Conservation (phyloP, 2,797 vertebrate genomes). For the Falco rusticolus region DNA sequence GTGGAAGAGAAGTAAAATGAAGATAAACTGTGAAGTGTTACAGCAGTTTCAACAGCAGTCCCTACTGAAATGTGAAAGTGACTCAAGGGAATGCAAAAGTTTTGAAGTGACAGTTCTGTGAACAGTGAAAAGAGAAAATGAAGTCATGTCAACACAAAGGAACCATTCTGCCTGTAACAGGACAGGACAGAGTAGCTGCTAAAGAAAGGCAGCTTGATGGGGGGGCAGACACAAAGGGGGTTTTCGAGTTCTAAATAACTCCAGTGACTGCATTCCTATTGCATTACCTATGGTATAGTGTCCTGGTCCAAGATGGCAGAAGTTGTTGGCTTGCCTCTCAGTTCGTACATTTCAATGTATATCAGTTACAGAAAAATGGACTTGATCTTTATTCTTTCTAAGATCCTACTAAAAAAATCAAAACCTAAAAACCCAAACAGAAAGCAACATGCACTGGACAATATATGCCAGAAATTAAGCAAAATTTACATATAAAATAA, state of each 20-base stretch:
- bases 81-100: neutral
- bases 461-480: neutral
- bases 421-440: neutral
- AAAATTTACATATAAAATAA: neutral
- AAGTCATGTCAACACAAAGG: neutral
- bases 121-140: neutral
- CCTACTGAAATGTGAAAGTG: neutral
- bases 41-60: neutral
- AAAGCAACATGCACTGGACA: neutral
- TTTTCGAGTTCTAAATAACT: neutral
- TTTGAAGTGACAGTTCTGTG: neutral
- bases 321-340: neutral
- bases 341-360: neutral
- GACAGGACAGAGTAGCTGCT: neutral
- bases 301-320: neutral
- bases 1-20: neutral
- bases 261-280: neutral
- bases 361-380: neutral
- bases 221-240: too few relatives aligned
- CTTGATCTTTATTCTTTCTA: neutral
- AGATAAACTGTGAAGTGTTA: neutral
- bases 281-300: neutral
- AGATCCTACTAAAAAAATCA: neutral
- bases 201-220: neutral
- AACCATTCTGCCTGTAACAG: neutral